These are phyloP conservation scores for Charanyca ferruginea DNA, from an alignment of 2,888 invertebrate genomes.

Conservation along the genomic window DNA sequence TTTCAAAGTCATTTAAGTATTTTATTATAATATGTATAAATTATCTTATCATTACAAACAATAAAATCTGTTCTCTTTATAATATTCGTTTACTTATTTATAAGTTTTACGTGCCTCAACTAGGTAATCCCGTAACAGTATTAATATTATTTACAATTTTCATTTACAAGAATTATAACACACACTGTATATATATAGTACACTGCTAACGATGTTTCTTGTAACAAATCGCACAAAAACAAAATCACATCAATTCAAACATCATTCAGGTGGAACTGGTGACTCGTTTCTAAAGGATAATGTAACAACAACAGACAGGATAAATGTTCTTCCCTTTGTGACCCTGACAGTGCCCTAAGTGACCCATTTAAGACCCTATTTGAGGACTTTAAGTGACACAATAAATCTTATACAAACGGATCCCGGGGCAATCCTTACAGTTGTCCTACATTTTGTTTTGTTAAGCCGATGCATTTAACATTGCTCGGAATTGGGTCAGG, in stretches of 20 bases:
- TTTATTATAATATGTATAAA: too few species aligned
- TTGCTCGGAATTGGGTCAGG: background rate
- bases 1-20: too few species aligned
- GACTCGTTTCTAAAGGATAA: background rate
- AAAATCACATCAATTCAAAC: background rate
- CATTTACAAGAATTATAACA: too few species aligned
- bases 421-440: background rate
- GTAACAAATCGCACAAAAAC: background rate
- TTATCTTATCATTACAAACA: too few species aligned
- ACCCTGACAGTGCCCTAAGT: conserved; percentile 1
- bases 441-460: conserved; percentile 26
- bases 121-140: too few species aligned
- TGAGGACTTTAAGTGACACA: conserved; percentile 15
- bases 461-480: conserved; percentile 14
- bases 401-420: conserved; percentile 38
- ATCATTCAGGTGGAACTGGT: background rate
- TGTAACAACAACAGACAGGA: background rate
- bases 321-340: background rate
- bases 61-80: too few species aligned
- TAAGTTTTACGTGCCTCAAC: too few species aligned
- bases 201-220: too few species aligned
- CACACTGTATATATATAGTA: too few species aligned
- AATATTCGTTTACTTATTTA: too few species aligned
- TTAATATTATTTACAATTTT: too few species aligned
- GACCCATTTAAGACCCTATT: conserved; percentile 16